Conservation (phyloP, 2,888 invertebrate species). For the Tribolium freemani region DNA sequence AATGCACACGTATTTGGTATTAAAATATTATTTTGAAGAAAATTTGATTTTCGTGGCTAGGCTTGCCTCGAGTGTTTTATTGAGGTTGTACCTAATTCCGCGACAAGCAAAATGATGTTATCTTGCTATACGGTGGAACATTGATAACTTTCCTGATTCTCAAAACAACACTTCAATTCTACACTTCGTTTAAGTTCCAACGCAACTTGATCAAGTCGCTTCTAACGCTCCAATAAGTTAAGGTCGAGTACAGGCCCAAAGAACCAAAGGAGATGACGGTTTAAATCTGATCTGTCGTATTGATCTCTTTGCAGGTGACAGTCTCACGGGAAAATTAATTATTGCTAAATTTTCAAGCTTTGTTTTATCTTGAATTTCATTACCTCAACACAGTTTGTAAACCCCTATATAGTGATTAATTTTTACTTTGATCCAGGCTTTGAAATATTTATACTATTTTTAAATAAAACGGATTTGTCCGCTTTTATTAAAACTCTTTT, state of each 20-base stretch:
- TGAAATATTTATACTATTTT: slow-evolving; percentile 23
- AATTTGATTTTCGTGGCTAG: not conserved
- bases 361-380: slow-evolving; percentile 17
- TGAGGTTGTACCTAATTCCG: not conserved
- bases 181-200: slow-evolving; percentile 15
- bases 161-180: slow-evolving; percentile 28
- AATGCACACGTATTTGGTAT: not conserved
- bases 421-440: slow-evolving; percentile 16
- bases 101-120: not conserved
- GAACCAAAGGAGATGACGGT: not conserved
- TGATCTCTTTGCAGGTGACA: slow-evolving; percentile 7
- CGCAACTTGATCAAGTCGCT: slow-evolving; percentile 13
- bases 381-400: slow-evolving; percentile 10
- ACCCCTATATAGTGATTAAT: slow-evolving; percentile 15
- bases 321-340: not conserved
- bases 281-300: slow-evolving; percentile 5
- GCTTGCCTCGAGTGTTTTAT: not conserved
- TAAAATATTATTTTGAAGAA: not conserved
- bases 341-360: slow-evolving; percentile 1
- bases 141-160: slow-evolving; percentile 14
- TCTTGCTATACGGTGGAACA: not conserved
- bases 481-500: slow-evolving; percentile 15
- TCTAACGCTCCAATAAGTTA: slow-evolving; percentile 14
- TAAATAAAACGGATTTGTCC: not conserved
- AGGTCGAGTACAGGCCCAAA: not conserved